Evolutionary conservation across 2,797 vertebrate genomes (phyloP), one percentile per base, ranked within the genome.

Genomic region (Botia almorhae): DNA sequence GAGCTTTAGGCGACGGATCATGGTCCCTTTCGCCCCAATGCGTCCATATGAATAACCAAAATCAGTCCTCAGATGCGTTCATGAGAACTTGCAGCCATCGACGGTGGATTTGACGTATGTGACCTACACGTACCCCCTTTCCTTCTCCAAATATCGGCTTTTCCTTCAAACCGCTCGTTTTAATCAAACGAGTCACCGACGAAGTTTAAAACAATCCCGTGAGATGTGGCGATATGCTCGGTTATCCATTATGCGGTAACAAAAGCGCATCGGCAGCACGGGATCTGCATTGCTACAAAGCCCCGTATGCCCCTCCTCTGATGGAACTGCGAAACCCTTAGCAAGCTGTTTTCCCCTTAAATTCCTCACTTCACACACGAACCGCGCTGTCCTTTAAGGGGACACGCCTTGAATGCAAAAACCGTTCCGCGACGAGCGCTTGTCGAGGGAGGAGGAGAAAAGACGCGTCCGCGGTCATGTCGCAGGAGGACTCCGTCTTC

Each of bases 241-340:
- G 82, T 87, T 89, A 89, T 91, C 89, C 92, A 94, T 92, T 84
- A 87, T 90, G 87, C 88, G 88, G 85, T 81, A 85, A 86, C 75
- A 83, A 82, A 82, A 63, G 81, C 89, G 89, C 74, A 86, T 80
- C 88, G 87, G 81, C 87, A 79, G 83, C 82, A 74, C 85, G 80
- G 91, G 92, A 91, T 90, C 94, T 92, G 93, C 93, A 94, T 91
- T 92, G 93, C 93, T 92, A 91, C 93, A 94, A 92, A 93, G 89
- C 87, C 89, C 86, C 67, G 78, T 51, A 87, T 87, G 92, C 93
- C 93, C 92, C 93, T 94, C 93, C 93, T 93, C 93, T 92, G 91
- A 87, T 73, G 73, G 74, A 46, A 90, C 90, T 90, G 87, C 90
- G 90, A 91, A 89, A 86, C 89, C 90, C 91, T 91, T 89, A 90